Evolutionary conservation across 2,888 invertebrate genomes (phyloP).

Genomic region (Stenolophus ochropezus): DNA sequence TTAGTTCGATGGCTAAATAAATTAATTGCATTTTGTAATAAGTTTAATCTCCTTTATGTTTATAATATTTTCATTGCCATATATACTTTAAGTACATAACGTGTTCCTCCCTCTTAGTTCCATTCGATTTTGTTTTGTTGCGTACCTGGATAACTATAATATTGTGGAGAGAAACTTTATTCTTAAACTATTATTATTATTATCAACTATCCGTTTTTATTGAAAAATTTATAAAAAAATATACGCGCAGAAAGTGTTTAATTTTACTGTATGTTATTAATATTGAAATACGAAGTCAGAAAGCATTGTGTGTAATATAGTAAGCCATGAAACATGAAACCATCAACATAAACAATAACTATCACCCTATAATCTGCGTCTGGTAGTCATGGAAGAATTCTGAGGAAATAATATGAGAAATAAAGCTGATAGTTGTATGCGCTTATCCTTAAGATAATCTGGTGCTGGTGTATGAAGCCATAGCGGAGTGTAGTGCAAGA

Average conservation of each 20-base stretch:
- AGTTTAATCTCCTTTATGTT: no score
- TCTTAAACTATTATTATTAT: no score
- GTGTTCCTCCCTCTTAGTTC: no score
- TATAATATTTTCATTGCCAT: no score
- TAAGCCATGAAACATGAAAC: background rate
- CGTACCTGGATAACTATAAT: no score
- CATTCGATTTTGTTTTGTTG: no score
- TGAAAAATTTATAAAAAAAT: no score
- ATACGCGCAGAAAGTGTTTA: background rate
- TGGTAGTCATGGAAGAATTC: background rate
- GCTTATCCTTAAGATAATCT: background rate
- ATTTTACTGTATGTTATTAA: background rate
- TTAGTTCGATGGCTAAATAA: no score
- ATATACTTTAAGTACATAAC: no score
- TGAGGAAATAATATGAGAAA: background rate
- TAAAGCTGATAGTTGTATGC: background rate
- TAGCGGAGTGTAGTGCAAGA: background rate
- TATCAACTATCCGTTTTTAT: no score
- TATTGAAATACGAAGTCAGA: background rate
- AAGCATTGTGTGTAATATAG: background rate
- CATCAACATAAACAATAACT: background rate
- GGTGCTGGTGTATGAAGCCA: background rate
- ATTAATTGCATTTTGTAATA: no score
- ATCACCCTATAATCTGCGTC: background rate
- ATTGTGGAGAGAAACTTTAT: no score